Evolutionary conservation across 1,140 invertebrate species (phyloP), one percentile per base, ranked within the genome.

Genomic region (Lucilia sericata): DNA sequence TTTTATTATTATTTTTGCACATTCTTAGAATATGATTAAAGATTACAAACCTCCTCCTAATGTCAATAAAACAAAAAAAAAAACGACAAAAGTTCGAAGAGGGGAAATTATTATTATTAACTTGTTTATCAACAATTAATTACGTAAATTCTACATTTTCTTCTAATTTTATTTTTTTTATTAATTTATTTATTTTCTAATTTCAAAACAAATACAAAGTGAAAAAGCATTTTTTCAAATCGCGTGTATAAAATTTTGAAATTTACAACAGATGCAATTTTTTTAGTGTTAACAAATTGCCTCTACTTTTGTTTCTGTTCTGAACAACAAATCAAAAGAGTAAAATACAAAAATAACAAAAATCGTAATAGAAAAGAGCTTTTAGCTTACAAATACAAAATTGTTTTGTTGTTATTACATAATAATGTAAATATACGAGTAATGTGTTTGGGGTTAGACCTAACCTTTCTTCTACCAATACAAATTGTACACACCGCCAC

Each of bases 11-110:
- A 30, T n/a, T 70, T 19, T 70, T 70, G 65, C 65, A 70, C 17
- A 70, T 70, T 70, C 65, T 70, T 70, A 25, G 65, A 70, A 70
- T 70, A 21, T 70, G 65, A 70, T 70, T 70, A 70, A 70, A 70
- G 65, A 70, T 70, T 70, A 70, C 65, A 70, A 70, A 70, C 4
- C 51, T n/a, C 14, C 51, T 10, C 51, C 12, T 70, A 21, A 25
- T 70, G 65, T 25, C 65, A 25, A 70, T 70, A 70, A 70, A 19
- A 65, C 60, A 19, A n/a, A 70, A 70, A 19, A 65, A 10, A 19
- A n/a, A 10, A 70, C 60, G 60, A 70, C 17, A 70, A 21, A 70
- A 25, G n/a, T 19, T 19, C 19, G n/a, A 21, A 21, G 65, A 5
- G 65, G 10, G n/a, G 10, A 70, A 70, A 21, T 70, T 21, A 70